A percentile compares a stretch with the other conserved stretches of the same genome.
Evolutionary conservation across 2,113 vertebrate genomes (phyloP).

Genomic region (Callorhinus ursinus): DNA sequence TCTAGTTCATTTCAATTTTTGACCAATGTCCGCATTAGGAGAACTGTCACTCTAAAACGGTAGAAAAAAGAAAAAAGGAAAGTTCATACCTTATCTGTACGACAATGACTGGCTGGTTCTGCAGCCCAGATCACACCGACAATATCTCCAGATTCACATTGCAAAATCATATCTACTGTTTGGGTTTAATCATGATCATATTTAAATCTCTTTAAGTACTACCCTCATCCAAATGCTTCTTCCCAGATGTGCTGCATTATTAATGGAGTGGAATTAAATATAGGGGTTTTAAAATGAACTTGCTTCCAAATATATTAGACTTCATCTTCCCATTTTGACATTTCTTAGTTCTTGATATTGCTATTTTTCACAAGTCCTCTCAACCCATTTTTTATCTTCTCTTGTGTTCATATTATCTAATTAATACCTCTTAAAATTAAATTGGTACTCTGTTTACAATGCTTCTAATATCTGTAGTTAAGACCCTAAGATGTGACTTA

Average conservation of each 20-base stretch:
- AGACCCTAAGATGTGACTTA: background rate
- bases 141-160: background rate
- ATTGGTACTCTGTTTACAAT: conserved; percentile 1
- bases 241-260: conserved; percentile 76
- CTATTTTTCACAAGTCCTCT: conserved; percentile 56
- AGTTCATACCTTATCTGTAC: background rate
- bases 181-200: conserved; percentile 56
- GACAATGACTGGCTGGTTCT: background rate
- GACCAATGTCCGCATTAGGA: background rate
- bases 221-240: conserved; percentile 64
- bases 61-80: background rate
- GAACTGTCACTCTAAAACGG: background rate
- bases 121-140: background rate
- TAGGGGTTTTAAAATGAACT: conserved; percentile 75
- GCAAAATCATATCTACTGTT: conserved; percentile 54
- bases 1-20: conserved; percentile 44
- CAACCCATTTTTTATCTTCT: conserved; percentile 23
- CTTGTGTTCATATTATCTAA: conserved; percentile 15
- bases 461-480: background rate
- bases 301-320: conserved; percentile 78
- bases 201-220: conserved; percentile 75
- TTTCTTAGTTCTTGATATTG: conserved; percentile 69
- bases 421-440: conserved; percentile 34
- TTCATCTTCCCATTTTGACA: conserved; percentile 68
- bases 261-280: conserved; percentile 78